Base-by-base conservation (phyloP, 2,797 vertebrate species). In the Adrianichthys oophorus region DNA sequence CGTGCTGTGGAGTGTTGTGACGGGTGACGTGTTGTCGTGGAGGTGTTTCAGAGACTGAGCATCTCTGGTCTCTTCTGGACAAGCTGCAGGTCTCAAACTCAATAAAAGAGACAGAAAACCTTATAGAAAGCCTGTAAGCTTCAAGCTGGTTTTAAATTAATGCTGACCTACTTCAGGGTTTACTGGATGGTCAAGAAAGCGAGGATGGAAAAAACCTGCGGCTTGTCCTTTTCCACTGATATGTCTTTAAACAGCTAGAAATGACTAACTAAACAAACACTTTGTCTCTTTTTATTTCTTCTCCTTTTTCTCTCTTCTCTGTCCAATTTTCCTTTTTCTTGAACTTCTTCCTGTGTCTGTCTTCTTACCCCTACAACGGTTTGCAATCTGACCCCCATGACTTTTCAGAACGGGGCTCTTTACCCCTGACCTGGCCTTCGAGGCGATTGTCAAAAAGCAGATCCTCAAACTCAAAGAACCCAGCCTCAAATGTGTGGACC, bases 391-490 rank as follows among this genome's bases (percentile, higher is more conserved):
- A 69, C 68, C 70, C 71, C 56, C 58, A 41, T 46, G 57, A 72
- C 70, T 68, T 70, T 62, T 78, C 92, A 96, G 95, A 93, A 95
- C 93, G 79, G 95, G 95, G 89, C 93, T 95, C 85, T 96, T 96
- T 92, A 95, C 95, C 82, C 95, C 95, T 40, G 94, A 95, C 92
- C 87, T 95, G 92, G 95, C 94, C 69, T 96, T 96, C 83, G 94
- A 94, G 90, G 92, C 94, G 83, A 95, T 95, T 85, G 94, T 95
- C 92, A 96, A 95, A 95, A 95, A 95, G 87, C 95, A 94, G 92
- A 92, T 95, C 88, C 91, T 93, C 90, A 96, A 95, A 90, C 94
- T 97, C 76, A 95, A 93, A 93, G 94, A 92, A 74, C 95, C 95
- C 44, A 94, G 94, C 90, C 89, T 96, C 92, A 94, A 95, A 92